Evolutionary conservation across 1,140 invertebrate genomes (phyloP).

Genomic region (Achatina immaculata): DNA sequence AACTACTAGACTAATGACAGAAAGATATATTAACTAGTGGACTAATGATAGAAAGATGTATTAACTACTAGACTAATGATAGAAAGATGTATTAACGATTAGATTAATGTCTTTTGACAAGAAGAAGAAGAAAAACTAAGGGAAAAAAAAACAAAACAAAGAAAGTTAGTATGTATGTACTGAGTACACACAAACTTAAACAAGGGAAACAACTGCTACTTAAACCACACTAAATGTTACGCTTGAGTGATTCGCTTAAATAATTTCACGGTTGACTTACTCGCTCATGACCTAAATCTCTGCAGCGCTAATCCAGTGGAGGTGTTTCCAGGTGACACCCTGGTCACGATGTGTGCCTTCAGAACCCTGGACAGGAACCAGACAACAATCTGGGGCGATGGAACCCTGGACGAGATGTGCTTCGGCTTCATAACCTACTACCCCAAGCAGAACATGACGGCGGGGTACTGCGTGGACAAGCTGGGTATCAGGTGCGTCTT

Average conservation of each 20-base stretch:
- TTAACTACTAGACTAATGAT: too few relatives aligned
- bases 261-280: not conserved
- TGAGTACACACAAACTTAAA: not conserved
- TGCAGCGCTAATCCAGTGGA: constrained; percentile 38
- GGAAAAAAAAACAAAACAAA: too few relatives aligned
- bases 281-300: not conserved
- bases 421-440: constrained; percentile 53
- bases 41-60: too few relatives aligned
- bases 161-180: too few relatives aligned
- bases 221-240: not conserved
- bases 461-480: not conserved
- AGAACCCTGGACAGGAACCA: constrained; percentile 36
- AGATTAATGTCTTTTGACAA: too few relatives aligned
- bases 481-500: constrained; percentile 26
- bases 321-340: constrained; percentile 45
- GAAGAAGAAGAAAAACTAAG: too few relatives aligned
- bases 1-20: too few relatives aligned
- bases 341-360: constrained; percentile 46
- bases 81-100: too few relatives aligned
- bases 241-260: not conserved
- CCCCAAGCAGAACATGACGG: constrained; percentile 41
- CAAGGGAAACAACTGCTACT: not conserved
- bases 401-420: constrained; percentile 57
- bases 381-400: constrained; percentile 50
- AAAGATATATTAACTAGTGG: too few relatives aligned